Evolutionary conservation across 2,888 invertebrate species (phyloP).

Genomic region (Hyposoter dolosus): DNA sequence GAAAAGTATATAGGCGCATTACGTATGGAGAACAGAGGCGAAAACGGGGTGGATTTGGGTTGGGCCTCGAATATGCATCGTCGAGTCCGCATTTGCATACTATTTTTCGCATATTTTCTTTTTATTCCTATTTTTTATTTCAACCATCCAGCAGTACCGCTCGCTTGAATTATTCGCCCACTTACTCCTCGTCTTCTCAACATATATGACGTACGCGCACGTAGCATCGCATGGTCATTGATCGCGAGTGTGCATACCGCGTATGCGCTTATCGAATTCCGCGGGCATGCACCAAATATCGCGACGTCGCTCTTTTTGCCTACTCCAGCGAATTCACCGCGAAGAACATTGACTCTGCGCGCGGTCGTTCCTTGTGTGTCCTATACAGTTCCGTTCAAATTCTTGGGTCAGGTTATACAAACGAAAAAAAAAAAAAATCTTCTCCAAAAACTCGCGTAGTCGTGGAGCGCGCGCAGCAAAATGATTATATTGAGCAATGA

Average conservation of each 20-base stretch:
- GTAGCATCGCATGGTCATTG: slow-evolving; percentile 58
- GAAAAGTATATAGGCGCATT: slow-evolving; percentile 57
- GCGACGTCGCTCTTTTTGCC: slow-evolving; percentile 22
- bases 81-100: slow-evolving; percentile 61
- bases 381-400: slow-evolving; percentile 10
- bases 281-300: slow-evolving; percentile 7
- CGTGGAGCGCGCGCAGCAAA: no score
- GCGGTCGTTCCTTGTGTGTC: background rate
- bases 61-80: slow-evolving; percentile 67
- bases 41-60: slow-evolving; percentile 56
- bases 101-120: slow-evolving; percentile 21
- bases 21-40: slow-evolving; percentile 64
- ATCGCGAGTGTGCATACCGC: slow-evolving; percentile 15
- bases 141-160: background rate
- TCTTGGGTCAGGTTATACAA: background rate
- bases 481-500: no score
- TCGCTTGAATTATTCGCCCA: slow-evolving; percentile 31
- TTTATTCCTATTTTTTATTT: slow-evolving; percentile 31
- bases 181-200: slow-evolving; percentile 22
- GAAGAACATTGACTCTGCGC: slow-evolving; percentile 45
- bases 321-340: slow-evolving; percentile 47
- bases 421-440: background rate
- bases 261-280: slow-evolving; percentile 56
- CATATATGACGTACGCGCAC: slow-evolving; percentile 49
- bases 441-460: no score